phyloP scores from a whole-genome alignment of 2,888 invertebrate genomes.

The Crossocerus cetratus region DNA sequence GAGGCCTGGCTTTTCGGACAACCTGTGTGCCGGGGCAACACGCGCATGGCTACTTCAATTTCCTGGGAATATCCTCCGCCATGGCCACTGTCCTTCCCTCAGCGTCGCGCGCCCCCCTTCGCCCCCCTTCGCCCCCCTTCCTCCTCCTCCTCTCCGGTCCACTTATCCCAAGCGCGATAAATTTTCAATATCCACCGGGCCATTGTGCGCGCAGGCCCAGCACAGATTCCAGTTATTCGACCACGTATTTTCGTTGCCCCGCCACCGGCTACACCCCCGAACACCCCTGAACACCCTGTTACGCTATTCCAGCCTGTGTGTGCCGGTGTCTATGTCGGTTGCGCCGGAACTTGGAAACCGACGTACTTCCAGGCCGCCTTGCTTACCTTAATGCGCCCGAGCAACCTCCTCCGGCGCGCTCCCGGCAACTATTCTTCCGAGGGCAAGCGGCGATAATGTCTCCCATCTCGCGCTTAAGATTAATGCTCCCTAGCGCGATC shows the following conservation, averaged over 20 bases:
- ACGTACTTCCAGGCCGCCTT: no score
- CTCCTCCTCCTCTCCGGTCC: conserved; percentile 11
- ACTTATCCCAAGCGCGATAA: conserved; percentile 40
- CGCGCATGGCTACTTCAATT: conserved; percentile 41
- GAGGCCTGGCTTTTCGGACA: conserved; percentile 3
- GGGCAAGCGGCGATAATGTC: neutral
- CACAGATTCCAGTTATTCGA: conserved; percentile 8
- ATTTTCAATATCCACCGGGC: conserved; percentile 47
- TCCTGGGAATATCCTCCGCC: conserved; percentile 31
- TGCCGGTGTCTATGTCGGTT: no score
- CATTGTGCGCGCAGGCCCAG: conserved; percentile 13
- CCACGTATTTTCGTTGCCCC: conserved; percentile 29
- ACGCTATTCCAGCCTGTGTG: neutral
- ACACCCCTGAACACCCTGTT: conserved; percentile 1
- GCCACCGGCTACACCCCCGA: neutral
- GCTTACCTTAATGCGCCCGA: no score
- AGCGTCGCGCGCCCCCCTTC: no score
- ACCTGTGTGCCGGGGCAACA: neutral
- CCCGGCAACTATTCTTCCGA: neutral
- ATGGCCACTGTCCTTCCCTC: conserved; percentile 4
- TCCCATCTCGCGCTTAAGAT: neutral
- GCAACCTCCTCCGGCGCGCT: neutral
- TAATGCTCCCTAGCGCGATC: conserved; percentile 3
- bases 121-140: no score
- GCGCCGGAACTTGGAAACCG: no score